Conservation (phyloP, 2,113 vertebrate genomes). For the Oncorhynchus gorbuscha region DNA sequence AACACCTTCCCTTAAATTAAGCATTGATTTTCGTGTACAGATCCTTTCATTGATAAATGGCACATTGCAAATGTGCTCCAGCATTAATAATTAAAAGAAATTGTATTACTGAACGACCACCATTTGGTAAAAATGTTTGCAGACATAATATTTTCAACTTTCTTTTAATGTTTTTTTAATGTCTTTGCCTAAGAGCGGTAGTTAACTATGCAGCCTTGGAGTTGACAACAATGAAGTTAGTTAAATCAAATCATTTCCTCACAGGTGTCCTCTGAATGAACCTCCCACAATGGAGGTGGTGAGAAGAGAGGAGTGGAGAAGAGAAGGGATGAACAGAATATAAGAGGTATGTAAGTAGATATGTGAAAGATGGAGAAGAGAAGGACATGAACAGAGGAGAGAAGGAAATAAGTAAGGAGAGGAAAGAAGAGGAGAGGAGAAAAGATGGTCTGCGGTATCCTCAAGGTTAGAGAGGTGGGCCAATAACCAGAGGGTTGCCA, state of each 20-base stretch:
- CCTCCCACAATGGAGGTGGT: conserved; percentile 1
- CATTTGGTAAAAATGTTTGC: conserved; percentile 22
- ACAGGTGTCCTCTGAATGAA: conserved; percentile 14
- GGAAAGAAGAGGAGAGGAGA: background rate
- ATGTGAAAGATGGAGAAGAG: background rate
- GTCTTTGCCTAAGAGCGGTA: conserved; percentile 5
- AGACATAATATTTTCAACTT: background rate
- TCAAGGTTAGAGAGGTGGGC: too few relatives aligned
- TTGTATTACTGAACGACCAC: conserved; percentile 45
- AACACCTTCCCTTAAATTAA: conserved; percentile 63
- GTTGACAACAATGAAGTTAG: conserved; percentile 5
- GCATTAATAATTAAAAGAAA: conserved; percentile 44
- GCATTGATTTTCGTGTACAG: conserved; percentile 64
- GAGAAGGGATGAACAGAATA: background rate
- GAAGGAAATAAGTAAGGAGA: background rate
- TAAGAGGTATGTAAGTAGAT: background rate
- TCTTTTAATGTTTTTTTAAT: conserved; percentile 13
- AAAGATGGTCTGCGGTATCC: background rate
- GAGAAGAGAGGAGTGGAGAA: conserved; percentile 6
- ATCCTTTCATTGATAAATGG: conserved; percentile 53
- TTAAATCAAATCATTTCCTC: conserved; percentile 1
- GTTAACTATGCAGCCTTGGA: conserved; percentile 12
- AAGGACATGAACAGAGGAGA: background rate
- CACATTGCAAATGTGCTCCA: conserved; percentile 35
- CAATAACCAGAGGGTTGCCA: too few relatives aligned